Base-by-base conservation (phyloP, 2,113 vertebrate species). In the Plectropomus leopardus region DNA sequence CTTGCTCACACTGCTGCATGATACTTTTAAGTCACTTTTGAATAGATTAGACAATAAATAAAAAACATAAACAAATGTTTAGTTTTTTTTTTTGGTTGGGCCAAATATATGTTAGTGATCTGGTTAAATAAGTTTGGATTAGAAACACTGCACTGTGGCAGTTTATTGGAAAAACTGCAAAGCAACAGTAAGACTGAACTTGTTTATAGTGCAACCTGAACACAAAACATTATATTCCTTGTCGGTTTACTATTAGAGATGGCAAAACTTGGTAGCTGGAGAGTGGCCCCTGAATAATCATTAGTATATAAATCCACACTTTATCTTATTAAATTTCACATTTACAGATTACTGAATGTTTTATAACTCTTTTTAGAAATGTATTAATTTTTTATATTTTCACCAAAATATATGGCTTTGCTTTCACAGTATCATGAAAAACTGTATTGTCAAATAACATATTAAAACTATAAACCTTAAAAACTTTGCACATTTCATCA, bases 21-120 rank as follows among this genome's bases (percentile, higher is more conserved):
- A n/a, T n/a, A n/a, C n/a, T 72, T 48, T 34, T 45, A 76, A 15
- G 60, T 4, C 36, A 17, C 34, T 64, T 64, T 53, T 26, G 17
- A 42, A 28, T 21, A 10, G 10, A 54, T 45, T 30, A 42, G 10
- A 17, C 24, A 14, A 42, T 48, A 5, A 15, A 34, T 1, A 45
- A 34, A 32, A n/a, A 32, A 4, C n/a, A n/a, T n/a, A 40, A 40
- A 40, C 7, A 40, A 4, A 40, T 40, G n/a, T n/a, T n/a, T n/a
- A n/a, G n/a, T n/a, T n/a, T n/a, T n/a, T n/a, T 5, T 40, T 40
- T 40, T 16, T 16, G 44, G 13, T 45, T 57, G 15, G 36, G 16
- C 34, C 32, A 34, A 55, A 45, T 23, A 24, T 8, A 17, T 65
- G n/a, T 42, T 16, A 24, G 11, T 45, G 17, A 17, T 23, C 34